Evolutionary conservation across 2,113 vertebrate genomes (phyloP), one percentile per base, ranked within the genome.

Genomic region (Tachysurus vachellii): DNA sequence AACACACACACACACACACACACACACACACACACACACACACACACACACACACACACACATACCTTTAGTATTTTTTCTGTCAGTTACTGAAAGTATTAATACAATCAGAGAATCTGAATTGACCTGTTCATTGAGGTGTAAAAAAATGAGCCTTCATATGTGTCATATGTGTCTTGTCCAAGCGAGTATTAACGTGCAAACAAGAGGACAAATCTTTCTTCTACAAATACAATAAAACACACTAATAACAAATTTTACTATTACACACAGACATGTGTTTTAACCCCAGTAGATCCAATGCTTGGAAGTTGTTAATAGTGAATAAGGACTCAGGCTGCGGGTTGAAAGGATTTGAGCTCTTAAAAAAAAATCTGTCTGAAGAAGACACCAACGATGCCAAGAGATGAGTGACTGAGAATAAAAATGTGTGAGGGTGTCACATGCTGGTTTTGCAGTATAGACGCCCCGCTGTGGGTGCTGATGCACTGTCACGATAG

Each of bases 401-500:
- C 26, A 47, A 7, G 23, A 82, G 11, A 4, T 14, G 36, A 36
- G 36, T 36, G 36, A 36, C 79, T 61, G 56, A 61, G 57, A 81
- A 19, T 81, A 47, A 82, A 62, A 82, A 62, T 8, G 57, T 44
- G 57, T 44, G 56, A 82, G 44, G 57, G 12, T 62, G 59, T 36
- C 80, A 44, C 80, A 62, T n/a, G 56, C 80, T 82, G 80, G 10
- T 26, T 61, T 82, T 12, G 54, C 54, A 42, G n/a, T 61, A 28
- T n/a, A 6, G 21, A 50, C 21, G 11, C 68, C 36, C 31, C 36
- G n/a, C 17, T 44, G 19, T 47, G 68, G 17, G 31, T 42, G 68
- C 44, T 53, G 50, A 54, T 79, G 50, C 75, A 53, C 50, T 12
- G 54, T 19, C 17, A 1, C 9, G 28, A 28, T 50, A 7, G 56